Base-by-base conservation (phyloP, 2,797 vertebrate genomes). In the Vultur gryphus region DNA sequence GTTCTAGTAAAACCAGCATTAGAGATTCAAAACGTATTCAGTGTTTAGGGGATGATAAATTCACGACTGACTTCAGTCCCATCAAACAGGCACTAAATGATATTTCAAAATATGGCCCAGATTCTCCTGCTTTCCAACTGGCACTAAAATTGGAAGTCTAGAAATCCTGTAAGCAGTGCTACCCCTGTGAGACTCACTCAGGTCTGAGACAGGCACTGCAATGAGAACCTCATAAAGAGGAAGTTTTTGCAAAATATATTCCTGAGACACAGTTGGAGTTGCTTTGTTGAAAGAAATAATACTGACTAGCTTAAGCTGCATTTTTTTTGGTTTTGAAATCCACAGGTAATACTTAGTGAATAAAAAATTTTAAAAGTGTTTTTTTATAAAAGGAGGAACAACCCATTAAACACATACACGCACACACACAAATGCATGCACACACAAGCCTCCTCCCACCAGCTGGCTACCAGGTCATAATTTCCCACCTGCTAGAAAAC, bases 371-470 rank as follows among this genome's bases (percentile, higher is more conserved):
- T 1, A 11, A 41, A 41, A 2, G 3, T 21, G 4, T 44, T 20
- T 59, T 49, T 57, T 23, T 48, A 41, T 41, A 3, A 28, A 66
- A 64, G 10, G 7, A 48, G 2, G 7, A 71, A 41, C 2, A 77
- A 37, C 3, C 19, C 69, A 19, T 59, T 80, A 44, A 72, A 44
- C 17, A 28, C 6, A n/a, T 2, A 1, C 4, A 12, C 1, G 1
- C 11, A 37, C n/a, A 25, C 7, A 39, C 13, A 51, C 3, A 65
- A 51, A 75, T n/a, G 6, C 11, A 18, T 8, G 3, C 10, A 54
- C 11, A 75, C 16, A 70, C 3, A 66, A 78, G 5, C 13, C 5
- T 79, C 7, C 21, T 54, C 21, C n/a, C 6, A 16, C 14, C 15
- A 61, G 31, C 29, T 37, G 7, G 23, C n/a, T 62, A 44, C 15